Evolutionary conservation across 2,113 vertebrate species (phyloP).

Genomic region (Coregonus clupeaformis): DNA sequence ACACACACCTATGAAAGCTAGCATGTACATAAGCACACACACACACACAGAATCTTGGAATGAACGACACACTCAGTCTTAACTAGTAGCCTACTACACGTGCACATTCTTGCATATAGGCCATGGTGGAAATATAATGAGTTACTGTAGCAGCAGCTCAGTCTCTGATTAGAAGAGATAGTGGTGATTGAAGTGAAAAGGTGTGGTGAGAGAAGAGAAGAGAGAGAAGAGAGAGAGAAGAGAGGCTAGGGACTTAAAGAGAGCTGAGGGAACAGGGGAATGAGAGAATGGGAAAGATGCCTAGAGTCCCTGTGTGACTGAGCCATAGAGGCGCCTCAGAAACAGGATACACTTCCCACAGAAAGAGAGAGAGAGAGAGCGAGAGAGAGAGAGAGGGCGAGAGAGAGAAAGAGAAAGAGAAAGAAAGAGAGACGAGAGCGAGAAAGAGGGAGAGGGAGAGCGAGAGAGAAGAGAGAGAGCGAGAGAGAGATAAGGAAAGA

Average conservation of each 20-base stretch:
- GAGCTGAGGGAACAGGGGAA: neutral
- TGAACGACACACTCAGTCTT: neutral
- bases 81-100: neutral
- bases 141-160: no score
- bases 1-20: neutral
- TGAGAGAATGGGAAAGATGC: neutral
- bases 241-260: neutral
- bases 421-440: neutral
- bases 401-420: neutral
- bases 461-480: neutral
- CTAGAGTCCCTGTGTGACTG: neutral
- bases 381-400: neutral
- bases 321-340: neutral
- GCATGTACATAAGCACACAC: neutral
- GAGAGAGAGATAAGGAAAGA: neutral
- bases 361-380: neutral
- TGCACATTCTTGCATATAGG: neutral
- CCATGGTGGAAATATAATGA: no score
- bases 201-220: slow-evolving; percentile 4
- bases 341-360: neutral
- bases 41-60: neutral
- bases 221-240: slow-evolving; percentile 1
- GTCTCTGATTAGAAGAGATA: neutral
- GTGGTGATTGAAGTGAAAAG: neutral
- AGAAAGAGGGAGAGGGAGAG: neutral